Evolutionary conservation across 1,140 invertebrate genomes (phyloP).

Genomic region (Leptoteleia sp.): DNA sequence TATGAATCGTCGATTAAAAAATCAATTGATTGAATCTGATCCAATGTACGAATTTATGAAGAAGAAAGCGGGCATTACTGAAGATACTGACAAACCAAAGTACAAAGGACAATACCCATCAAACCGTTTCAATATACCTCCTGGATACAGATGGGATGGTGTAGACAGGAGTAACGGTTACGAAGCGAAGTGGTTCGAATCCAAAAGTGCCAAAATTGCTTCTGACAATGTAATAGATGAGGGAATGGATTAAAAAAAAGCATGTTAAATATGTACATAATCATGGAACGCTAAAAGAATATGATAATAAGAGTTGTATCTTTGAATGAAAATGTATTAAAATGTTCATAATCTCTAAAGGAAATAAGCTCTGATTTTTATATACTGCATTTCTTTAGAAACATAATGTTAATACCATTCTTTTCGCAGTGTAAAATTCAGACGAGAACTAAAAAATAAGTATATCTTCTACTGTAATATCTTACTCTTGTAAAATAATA

Average conservation of each 20-base stretch:
- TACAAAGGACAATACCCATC: constrained; percentile 92
- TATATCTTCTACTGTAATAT: too few species aligned
- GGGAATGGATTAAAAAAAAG: constrained; percentile 98
- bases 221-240: constrained; percentile 89
- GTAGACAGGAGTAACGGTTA: constrained; percentile 98
- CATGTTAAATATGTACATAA: constrained; percentile 93
- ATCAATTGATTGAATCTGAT: constrained; percentile 91
- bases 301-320: too few species aligned
- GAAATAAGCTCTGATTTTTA: too few species aligned
- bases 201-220: constrained; percentile 89
- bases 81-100: constrained; percentile 80
- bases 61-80: neutral
- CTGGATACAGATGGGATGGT: constrained; percentile 98
- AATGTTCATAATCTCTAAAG: too few species aligned
- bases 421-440: too few species aligned
- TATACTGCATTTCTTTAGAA: too few species aligned
- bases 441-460: too few species aligned
- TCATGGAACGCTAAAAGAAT: too few species aligned
- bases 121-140: constrained; percentile 94
- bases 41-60: constrained; percentile 90
- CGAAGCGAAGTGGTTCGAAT: constrained; percentile 94
- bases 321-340: too few species aligned
- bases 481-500: too few species aligned
- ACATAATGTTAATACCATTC: too few species aligned
- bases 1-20: constrained; percentile 88